phyloP scores from a whole-genome alignment of 2,888 invertebrate species.

The Anarsia innoxiella region DNA sequence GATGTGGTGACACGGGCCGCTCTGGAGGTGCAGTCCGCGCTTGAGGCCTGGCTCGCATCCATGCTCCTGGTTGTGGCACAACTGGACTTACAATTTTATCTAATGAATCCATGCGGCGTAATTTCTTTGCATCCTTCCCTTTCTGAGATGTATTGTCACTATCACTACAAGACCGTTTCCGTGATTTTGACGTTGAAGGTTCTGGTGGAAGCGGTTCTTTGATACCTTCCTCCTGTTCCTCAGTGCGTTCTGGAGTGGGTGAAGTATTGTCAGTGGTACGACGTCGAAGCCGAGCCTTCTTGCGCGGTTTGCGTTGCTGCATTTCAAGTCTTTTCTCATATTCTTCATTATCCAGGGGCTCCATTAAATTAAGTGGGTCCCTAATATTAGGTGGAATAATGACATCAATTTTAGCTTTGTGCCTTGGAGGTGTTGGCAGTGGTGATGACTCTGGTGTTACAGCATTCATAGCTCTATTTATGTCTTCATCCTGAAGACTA shows the following conservation, averaged over 20 bases:
- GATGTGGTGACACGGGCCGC: conserved; percentile 66
- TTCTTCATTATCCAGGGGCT: conserved; percentile 86
- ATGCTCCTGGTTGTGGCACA: conserved; percentile 90
- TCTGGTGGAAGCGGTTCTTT: conserved; percentile 57
- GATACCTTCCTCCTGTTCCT: conserved; percentile 39
- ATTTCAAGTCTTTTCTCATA: conserved; percentile 85
- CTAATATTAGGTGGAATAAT: conserved; percentile 94
- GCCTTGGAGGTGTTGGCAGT: conserved; percentile 85
- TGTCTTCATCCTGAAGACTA: conserved; percentile 88
- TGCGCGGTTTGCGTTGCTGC: conserved; percentile 80
- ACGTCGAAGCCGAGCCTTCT: conserved; percentile 77
- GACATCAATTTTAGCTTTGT: conserved; percentile 89
- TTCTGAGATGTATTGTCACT: conserved; percentile 73
- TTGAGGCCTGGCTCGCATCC: conserved; percentile 77
- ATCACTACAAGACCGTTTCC: conserved; percentile 72
- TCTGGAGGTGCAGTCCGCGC: conserved; percentile 50
- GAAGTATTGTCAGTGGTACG: conserved; percentile 66
- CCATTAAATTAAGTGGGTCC: conserved; percentile 92
- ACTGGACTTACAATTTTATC: conserved; percentile 96
- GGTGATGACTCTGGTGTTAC: conserved; percentile 95
- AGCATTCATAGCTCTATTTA: conserved; percentile 88
- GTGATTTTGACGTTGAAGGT: conserved; percentile 49
- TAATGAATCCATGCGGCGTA: conserved; percentile 82
- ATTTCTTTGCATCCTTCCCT: conserved; percentile 68
- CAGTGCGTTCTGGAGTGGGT: conserved; percentile 32